phyloP scores from a whole-genome alignment of 2,888 invertebrate genomes.

The Thecophora atra region DNA sequence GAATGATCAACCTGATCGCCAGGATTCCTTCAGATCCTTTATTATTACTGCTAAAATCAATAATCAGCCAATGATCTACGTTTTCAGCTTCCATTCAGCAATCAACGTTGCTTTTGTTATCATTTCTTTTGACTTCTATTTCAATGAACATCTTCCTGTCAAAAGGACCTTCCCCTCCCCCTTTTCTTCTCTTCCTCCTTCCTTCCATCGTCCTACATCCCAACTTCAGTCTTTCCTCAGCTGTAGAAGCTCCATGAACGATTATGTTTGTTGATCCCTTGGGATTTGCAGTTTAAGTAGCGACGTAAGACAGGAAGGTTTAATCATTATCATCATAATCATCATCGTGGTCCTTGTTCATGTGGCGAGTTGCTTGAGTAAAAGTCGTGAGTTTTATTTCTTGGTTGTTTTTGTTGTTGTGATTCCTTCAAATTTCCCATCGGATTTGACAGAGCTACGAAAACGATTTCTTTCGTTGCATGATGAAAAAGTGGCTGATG shows the following conservation, averaged over 20 bases:
- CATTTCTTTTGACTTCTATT: conserved; percentile 16
- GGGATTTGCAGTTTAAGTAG: conserved; percentile 41
- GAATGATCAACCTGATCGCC: no score
- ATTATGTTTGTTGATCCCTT: conserved; percentile 57
- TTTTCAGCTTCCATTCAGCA: neutral
- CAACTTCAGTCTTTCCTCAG: no score
- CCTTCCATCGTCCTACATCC: neutral
- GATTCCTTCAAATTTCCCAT: neutral
- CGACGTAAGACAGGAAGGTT: conserved; percentile 18
- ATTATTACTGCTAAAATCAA: neutral
- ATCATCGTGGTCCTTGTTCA: no score
- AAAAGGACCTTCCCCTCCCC: neutral
- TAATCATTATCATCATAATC: conserved; percentile 7
- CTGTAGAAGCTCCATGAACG: conserved; percentile 50
- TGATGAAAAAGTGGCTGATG: no score
- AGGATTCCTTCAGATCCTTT: no score
- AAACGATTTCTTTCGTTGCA: no score
- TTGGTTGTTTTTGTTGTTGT: conserved; percentile 28
- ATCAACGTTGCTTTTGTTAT: neutral
- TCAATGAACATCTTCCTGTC: conserved; percentile 27
- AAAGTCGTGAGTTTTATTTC: conserved; percentile 26
- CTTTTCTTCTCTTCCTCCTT: no score
- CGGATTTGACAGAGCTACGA: no score
- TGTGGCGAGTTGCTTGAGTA: neutral
- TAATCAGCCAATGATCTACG: neutral